Conservation (phyloP, 2,797 vertebrate species). For the Threskiornis aethiopicus region DNA sequence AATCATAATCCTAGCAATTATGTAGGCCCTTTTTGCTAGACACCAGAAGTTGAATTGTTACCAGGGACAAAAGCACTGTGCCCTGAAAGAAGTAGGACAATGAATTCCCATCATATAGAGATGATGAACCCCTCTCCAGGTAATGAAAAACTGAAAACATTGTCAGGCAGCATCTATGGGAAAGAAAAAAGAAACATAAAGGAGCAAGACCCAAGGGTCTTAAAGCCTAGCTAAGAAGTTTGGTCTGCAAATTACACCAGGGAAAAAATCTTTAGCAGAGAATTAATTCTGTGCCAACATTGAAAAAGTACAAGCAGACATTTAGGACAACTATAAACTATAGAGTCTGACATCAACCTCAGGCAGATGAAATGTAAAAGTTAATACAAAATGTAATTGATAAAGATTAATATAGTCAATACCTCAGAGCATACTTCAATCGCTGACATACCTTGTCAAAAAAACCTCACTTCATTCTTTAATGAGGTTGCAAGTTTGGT, state of each 20-base stretch:
- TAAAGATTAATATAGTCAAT: not conserved
- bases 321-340: not conserved
- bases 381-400: not conserved
- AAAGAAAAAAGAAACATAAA: not conserved
- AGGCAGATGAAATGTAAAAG: not conserved
- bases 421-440: not conserved
- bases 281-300: not conserved
- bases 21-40: not conserved
- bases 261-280: slow-evolving; percentile 9
- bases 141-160: slow-evolving; percentile 5
- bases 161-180: not conserved
- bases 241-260: not conserved
- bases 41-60: not conserved
- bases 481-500: not conserved
- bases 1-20: slow-evolving; percentile 3
- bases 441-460: not conserved
- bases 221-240: not conserved
- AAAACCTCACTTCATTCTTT: not conserved
- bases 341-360: not conserved
- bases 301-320: not conserved
- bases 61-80: not conserved
- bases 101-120: not conserved
- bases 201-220: not conserved
- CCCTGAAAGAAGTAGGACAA: not conserved
- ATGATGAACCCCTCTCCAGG: not conserved